These are phyloP conservation scores for Mola mola DNA, from an alignment of 2,113 vertebrate genomes.

Conservation along the genomic window DNA sequence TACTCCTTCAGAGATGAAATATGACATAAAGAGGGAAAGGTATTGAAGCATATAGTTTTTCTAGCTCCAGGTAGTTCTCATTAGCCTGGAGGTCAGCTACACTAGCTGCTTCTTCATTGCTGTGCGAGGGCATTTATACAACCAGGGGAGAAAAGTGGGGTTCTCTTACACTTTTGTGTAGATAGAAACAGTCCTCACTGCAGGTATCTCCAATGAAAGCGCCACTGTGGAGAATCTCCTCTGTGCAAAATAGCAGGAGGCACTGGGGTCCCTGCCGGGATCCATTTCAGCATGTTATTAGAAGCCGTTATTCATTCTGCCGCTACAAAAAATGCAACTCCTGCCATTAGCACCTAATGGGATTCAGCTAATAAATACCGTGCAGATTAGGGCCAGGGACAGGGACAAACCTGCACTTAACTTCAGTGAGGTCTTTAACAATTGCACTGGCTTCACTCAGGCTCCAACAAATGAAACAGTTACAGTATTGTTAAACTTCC, in stretches of 20 bases:
- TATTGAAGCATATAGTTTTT: slow-evolving; percentile 56
- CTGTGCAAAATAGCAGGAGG: slow-evolving; percentile 62
- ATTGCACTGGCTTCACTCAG: neutral
- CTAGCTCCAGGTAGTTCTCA: slow-evolving; percentile 55
- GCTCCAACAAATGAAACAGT: neutral
- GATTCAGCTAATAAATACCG: slow-evolving; percentile 47
- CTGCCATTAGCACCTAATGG: slow-evolving; percentile 41
- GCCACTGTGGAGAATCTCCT: slow-evolving; percentile 35
- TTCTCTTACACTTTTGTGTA: slow-evolving; percentile 57
- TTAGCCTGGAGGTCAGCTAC: slow-evolving; percentile 41
- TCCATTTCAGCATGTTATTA: slow-evolving; percentile 64
- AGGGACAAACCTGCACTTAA: slow-evolving; percentile 28
- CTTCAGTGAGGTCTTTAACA: neutral
- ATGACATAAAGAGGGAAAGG: slow-evolving; percentile 36
- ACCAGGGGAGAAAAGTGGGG: slow-evolving; percentile 29
- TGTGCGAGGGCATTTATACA: slow-evolving; percentile 50
- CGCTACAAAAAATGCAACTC: slow-evolving; percentile 30
- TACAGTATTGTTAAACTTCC: no score
- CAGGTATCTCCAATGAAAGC: slow-evolving; percentile 62
- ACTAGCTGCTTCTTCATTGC: slow-evolving; percentile 31
- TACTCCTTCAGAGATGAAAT: slow-evolving; percentile 58
- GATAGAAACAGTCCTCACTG: slow-evolving; percentile 47
- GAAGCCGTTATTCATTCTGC: slow-evolving; percentile 48
- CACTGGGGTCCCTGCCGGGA: slow-evolving; percentile 41
- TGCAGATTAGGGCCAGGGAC: slow-evolving; percentile 29